Conservation (phyloP, 2,113 vertebrate species). For the Anseranas semipalmata region DNA sequence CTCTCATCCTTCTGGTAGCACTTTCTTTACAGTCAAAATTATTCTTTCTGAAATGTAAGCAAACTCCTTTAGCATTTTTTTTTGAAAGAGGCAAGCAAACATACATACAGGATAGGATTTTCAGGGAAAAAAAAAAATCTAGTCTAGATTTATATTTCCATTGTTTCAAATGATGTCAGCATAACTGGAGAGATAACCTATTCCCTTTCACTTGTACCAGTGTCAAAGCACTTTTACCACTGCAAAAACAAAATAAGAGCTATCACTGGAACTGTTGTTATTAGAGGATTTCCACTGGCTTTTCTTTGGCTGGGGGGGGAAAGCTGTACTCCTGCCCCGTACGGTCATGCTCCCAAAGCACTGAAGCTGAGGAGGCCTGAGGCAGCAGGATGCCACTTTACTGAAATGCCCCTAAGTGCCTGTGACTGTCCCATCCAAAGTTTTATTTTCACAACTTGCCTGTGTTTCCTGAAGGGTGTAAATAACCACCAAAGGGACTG, state of each 20-base stretch:
- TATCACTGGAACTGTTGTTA: too few species aligned
- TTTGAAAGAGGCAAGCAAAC: background rate
- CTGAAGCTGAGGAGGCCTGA: background rate
- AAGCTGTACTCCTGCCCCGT: fast-evolving
- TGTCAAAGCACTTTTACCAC: background rate
- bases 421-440: background rate
- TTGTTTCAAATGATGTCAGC: background rate
- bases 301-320: background rate
- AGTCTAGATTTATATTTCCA: fast-evolving
- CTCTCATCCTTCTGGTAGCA: background rate
- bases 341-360: fast-evolving
- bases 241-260: background rate
- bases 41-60: background rate
- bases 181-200: background rate
- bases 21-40: background rate
- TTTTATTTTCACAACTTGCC: background rate
- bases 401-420: background rate
- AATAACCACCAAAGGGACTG: background rate
- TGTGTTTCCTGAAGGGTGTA: background rate
- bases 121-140: background rate
- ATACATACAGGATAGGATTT: fast-evolving
- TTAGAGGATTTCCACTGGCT: background rate
- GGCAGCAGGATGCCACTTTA: fast-evolving
- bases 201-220: background rate
- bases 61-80: fast-evolving